Percentiles rank a stretch among this genome's conserved stretches.
Conservation (phyloP, 2,888 invertebrate species). For the Rhamnusium bicolor region DNA sequence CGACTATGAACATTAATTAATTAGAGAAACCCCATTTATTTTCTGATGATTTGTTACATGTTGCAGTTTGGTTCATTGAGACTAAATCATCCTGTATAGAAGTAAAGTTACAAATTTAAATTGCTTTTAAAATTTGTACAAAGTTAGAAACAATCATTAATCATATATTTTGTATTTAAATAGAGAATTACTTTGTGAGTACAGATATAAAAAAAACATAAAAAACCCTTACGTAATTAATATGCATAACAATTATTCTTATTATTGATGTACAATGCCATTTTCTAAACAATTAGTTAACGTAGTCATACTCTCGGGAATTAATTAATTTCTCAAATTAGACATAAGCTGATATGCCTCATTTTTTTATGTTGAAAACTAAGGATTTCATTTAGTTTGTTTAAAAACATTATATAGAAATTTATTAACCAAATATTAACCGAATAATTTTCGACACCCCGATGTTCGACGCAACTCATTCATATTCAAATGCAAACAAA, state of each 20-base stretch:
- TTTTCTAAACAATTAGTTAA: not conserved
- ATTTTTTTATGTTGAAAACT: not conserved
- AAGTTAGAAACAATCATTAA: no score
- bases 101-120: no score
- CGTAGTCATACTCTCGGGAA: not conserved
- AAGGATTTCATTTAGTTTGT: not conserved
- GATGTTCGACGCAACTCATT: not conserved
- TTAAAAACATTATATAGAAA: not conserved
- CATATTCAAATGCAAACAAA: not conserved
- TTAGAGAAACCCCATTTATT: no score
- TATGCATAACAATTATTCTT: not conserved
- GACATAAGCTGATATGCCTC: not conserved
- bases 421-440: not conserved
- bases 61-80: no score
- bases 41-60: no score
- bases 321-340: not conserved
- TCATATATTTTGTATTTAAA: no score
- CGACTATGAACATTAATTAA: no score
- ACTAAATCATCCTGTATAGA: no score
- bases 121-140: no score
- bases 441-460: not conserved
- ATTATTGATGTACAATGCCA: not conserved
- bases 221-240: not conserved
- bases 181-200: no score
- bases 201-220: no score